Evolutionary conservation across 2,113 vertebrate species (phyloP).

Genomic region (Chitala chitala): DNA sequence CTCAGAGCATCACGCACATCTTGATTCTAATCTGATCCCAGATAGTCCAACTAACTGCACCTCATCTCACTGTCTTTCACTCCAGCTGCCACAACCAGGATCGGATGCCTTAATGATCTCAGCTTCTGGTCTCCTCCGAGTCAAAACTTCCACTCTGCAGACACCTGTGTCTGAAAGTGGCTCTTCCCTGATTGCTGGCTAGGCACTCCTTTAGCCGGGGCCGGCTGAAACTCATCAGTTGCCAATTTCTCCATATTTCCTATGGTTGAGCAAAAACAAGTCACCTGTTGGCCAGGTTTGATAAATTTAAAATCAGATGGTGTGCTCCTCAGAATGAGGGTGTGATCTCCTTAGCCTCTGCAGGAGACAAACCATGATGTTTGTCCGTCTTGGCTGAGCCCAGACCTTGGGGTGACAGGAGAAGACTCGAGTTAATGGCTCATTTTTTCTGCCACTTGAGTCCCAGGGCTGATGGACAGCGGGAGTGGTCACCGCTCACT

Average conservation of each 20-base stretch:
- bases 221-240: too few relatives aligned
- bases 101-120: slow-evolving; percentile 63
- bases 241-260: too few relatives aligned
- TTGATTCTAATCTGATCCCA: slow-evolving; percentile 70
- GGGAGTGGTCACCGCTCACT: neutral
- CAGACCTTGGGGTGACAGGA: neutral
- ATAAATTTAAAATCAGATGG: too few relatives aligned
- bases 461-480: neutral
- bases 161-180: slow-evolving; percentile 34
- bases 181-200: slow-evolving; percentile 34
- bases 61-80: slow-evolving; percentile 66
- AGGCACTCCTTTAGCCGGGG: too few relatives aligned
- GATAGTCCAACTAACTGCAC: slow-evolving; percentile 58
- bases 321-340: neutral
- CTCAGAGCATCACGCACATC: slow-evolving; percentile 60
- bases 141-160: slow-evolving; percentile 30
- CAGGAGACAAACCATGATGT: too few relatives aligned
- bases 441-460: neutral
- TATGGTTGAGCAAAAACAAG: too few relatives aligned
- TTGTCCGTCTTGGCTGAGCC: neutral
- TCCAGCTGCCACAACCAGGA: slow-evolving; percentile 54
- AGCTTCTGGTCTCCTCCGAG: slow-evolving; percentile 35
- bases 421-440: neutral
- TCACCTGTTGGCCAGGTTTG: neutral
- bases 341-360: too few relatives aligned